phyloP scores from a whole-genome alignment of 1,140 invertebrate genomes.

The Samia ricini region DNA sequence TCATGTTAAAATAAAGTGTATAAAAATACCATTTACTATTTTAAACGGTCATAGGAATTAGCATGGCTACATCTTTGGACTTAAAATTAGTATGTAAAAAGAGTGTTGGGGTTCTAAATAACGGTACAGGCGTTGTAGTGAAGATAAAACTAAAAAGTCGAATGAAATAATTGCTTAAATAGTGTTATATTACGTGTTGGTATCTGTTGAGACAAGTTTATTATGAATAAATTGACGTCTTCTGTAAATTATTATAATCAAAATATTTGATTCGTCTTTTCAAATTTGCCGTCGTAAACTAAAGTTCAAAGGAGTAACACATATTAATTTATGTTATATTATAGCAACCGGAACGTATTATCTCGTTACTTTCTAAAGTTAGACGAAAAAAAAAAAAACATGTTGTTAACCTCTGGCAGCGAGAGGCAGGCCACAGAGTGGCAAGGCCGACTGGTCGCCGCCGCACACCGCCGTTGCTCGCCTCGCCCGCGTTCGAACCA shows the following conservation, averaged over 20 bases:
- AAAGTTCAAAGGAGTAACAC: slow-evolving; percentile 3
- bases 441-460: slow-evolving; percentile 67
- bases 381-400: slow-evolving; percentile 72
- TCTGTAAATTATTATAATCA: not conserved
- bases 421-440: slow-evolving; percentile 61
- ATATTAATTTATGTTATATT: slow-evolving; percentile 5
- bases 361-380: slow-evolving; percentile 74
- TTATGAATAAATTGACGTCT: not conserved
- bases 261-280: not conserved
- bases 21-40: too few species aligned
- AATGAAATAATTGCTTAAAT: not conserved
- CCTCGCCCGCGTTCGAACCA: slow-evolving; percentile 7
- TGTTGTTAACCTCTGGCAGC: slow-evolving; percentile 71
- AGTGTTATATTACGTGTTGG: not conserved
- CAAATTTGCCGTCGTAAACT: not conserved
- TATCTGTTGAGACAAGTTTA: not conserved
- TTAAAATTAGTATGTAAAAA: too few species aligned
- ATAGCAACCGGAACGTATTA: slow-evolving; percentile 20
- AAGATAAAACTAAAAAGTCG: too few species aligned
- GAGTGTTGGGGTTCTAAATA: too few species aligned
- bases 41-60: too few species aligned
- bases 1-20: too few species aligned
- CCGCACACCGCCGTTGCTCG: slow-evolving; percentile 24
- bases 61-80: too few species aligned
- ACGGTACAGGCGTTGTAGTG: not conserved